Conservation (phyloP, 2,113 vertebrate genomes). For the Cichladusa arquata region DNA sequence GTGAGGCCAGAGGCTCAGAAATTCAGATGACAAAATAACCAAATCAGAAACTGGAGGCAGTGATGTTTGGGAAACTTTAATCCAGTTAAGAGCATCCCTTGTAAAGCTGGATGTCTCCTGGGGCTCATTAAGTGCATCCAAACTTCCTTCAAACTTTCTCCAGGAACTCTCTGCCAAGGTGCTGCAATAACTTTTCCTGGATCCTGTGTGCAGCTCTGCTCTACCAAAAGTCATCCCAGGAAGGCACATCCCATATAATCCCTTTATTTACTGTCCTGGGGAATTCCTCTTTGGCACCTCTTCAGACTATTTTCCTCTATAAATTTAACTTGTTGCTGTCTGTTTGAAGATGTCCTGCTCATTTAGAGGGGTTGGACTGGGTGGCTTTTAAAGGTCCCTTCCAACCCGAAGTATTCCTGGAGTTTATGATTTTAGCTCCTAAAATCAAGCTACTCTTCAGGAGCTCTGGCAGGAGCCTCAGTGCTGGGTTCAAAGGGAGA, state of each 20-base stretch:
- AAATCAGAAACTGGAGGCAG: background rate
- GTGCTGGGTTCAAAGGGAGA: rapidly evolving
- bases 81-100: background rate
- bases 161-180: background rate
- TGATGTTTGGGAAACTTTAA: background rate
- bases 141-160: background rate
- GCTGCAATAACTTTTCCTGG: background rate
- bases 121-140: background rate
- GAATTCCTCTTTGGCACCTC: background rate
- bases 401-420: background rate
- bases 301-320: background rate
- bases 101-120: background rate
- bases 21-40: background rate
- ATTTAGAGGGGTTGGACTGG: no score
- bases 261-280: background rate
- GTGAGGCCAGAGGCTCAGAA: background rate
- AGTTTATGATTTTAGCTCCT: background rate
- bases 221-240: background rate
- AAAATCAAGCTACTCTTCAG: background rate
- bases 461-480: background rate
- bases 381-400: background rate
- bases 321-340: no score
- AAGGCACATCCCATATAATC: background rate
- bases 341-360: background rate
- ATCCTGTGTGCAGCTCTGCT: background rate